Conservation (phyloP, 2,888 invertebrate genomes). For the Lasius fuliginosus region DNA sequence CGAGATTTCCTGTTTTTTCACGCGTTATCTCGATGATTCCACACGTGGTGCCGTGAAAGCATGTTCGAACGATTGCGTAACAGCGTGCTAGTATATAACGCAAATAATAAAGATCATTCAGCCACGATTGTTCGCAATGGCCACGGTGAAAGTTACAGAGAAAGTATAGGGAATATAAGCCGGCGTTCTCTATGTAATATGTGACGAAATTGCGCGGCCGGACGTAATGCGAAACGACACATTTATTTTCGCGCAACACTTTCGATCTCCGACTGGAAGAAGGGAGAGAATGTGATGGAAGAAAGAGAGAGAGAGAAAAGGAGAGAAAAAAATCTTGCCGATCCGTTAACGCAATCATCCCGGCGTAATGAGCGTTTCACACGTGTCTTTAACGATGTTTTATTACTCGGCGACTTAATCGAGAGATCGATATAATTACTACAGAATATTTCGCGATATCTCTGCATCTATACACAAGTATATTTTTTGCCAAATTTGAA, state of each 20-base stretch:
- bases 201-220: constrained; percentile 48
- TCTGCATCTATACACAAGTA: not conserved
- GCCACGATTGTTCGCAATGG: constrained; percentile 67
- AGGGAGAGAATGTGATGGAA: constrained; percentile 56
- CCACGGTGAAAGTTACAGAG: constrained; percentile 71
- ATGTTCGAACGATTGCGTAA: constrained; percentile 61
- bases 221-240: constrained; percentile 57
- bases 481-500: not conserved
- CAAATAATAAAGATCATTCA: constrained; percentile 72
- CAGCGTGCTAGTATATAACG: constrained; percentile 51
- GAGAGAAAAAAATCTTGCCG: constrained; percentile 70
- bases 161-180: constrained; percentile 66
- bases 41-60: constrained; percentile 60
- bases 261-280: constrained; percentile 55
- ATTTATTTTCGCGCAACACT: constrained; percentile 59
- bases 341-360: constrained; percentile 71
- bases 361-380: constrained; percentile 18
- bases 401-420: not conserved
- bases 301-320: constrained; percentile 6
- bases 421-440: constrained; percentile 1
- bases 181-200: constrained; percentile 60
- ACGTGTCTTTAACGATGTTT: not conserved
- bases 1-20: constrained; percentile 48
- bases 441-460: not conserved
- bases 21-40: constrained; percentile 6